A percentile compares a stretch with the other conserved stretches of the same genome.
phyloP scores from a whole-genome alignment of 2,797 vertebrate species.

The Chrysocyon brachyurus region DNA sequence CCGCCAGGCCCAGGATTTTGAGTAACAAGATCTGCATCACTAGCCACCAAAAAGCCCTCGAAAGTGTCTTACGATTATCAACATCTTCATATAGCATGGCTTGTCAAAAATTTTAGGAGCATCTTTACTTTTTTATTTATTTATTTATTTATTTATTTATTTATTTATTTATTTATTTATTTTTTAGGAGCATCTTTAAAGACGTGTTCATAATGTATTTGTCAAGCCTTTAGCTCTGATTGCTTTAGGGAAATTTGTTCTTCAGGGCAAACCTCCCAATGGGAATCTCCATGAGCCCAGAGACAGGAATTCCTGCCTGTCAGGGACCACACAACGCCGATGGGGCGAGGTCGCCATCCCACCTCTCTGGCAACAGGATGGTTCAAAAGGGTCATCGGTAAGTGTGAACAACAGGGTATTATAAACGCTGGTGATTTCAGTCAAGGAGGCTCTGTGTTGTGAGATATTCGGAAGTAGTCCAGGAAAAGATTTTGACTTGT shows the following conservation, averaged over 20 bases:
- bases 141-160: no score
- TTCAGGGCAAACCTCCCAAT: neutral
- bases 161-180: no score
- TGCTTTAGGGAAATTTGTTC: neutral
- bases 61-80: neutral
- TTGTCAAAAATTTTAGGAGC: neutral
- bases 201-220: neutral
- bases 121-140: neutral
- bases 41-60: neutral
- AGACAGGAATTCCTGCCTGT: neutral
- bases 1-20: neutral
- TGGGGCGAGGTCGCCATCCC: neutral
- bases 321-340: accelerated
- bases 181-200: neutral
- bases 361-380: neutral
- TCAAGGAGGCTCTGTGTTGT: neutral
- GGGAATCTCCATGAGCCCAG: neutral
- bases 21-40: neutral
- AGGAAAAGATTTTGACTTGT: neutral
- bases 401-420: neutral
- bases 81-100: neutral
- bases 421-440: neutral
- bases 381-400: neutral
- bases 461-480: neutral
- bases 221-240: neutral